Conservation (phyloP, 1,140 invertebrate genomes). For the Metaphire vulgaris region DNA sequence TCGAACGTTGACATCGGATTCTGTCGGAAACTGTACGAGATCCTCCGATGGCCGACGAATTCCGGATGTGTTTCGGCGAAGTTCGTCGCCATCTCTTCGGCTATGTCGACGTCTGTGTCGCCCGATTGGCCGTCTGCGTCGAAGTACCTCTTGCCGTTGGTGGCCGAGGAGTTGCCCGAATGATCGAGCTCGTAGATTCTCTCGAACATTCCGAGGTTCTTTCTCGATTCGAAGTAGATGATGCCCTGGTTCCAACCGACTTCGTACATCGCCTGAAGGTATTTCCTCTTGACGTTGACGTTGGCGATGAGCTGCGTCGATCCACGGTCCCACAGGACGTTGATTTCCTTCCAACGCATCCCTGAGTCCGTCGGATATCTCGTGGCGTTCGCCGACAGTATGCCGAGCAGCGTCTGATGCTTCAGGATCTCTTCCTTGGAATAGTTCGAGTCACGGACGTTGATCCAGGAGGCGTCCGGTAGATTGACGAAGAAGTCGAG, state of each 20-base stretch:
- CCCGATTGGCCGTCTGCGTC: slow-evolving; percentile 32
- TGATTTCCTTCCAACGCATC: slow-evolving; percentile 17
- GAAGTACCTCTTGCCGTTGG: slow-evolving; percentile 30
- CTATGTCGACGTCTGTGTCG: slow-evolving; percentile 31
- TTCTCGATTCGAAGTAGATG: slow-evolving; percentile 33
- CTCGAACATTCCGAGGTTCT: slow-evolving; percentile 22
- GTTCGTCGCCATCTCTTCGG: not conserved
- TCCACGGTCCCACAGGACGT: slow-evolving; percentile 19
- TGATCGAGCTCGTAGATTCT: slow-evolving; percentile 31
- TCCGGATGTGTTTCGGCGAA: slow-evolving; percentile 28
- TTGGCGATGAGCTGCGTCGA: slow-evolving; percentile 19
- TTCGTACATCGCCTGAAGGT: slow-evolving; percentile 33
- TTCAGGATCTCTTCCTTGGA: slow-evolving; percentile 22
- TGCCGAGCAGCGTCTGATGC: slow-evolving; percentile 15
- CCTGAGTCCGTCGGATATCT: slow-evolving; percentile 18
- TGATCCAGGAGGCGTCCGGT: not conserved
- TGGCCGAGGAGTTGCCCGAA: not conserved
- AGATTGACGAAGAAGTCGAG: slow-evolving; percentile 27
- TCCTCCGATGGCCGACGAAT: slow-evolving; percentile 34
- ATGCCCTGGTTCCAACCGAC: slow-evolving; percentile 34
- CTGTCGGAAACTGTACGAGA: slow-evolving; percentile 24
- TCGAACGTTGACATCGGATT: not conserved
- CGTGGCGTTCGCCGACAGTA: slow-evolving; percentile 17
- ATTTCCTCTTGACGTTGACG: slow-evolving; percentile 28
- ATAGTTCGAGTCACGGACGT: slow-evolving; percentile 3